Base-by-base conservation (phyloP, 2,797 vertebrate species). In the Rhynchonycteris naso region DNA sequence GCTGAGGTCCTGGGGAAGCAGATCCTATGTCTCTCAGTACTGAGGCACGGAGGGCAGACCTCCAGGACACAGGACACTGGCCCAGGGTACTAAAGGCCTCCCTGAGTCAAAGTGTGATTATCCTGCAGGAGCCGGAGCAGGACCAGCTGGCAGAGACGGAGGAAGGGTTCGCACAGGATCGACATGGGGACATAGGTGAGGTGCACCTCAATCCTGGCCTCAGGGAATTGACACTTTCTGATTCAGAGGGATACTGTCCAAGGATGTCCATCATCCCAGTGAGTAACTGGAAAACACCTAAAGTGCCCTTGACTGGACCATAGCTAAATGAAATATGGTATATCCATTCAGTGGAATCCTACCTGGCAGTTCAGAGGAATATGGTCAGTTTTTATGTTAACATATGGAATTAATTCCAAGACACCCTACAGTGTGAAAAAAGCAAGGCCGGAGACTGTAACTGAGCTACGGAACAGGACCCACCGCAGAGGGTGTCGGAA, bases 1-100 rank as follows among this genome's bases (percentile, higher is more conserved):
- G 19, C 83, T 76, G 93, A 93, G 93, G 94, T 43, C 89, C 54
- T 1, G 35, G 61, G 95, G 88, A 52, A 88, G 9, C 15, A 50
- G 50, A 47, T 38, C 80, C 4, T 2, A 2, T 0, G 15, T 7
- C 52, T 68, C 76, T 63, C 71, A 7, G n/a, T 4, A 8, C 50
- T 58, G 72, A 7, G 6, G 30, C 1, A 5, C 0, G 14, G 30
- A 47, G 56, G 47, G 4, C 10, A 4, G n/a, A 38, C 22, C 50
- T 35, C 33, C 5, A 22, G 8, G 6, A 5, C 3, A 14, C 8
- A 22, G 74, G 94, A 16, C 47, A 14, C n/a, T 47, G 24, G 93
- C 84, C 58, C 11, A 26, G 82, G 65, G 35, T 38, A 22, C 61
- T 69, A 81, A 87, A 56, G 74, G 35, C 56, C 79, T 91, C 43